phyloP scores from a whole-genome alignment of 2,888 invertebrate species.

The Drosophila pseudotalamancana region DNA sequence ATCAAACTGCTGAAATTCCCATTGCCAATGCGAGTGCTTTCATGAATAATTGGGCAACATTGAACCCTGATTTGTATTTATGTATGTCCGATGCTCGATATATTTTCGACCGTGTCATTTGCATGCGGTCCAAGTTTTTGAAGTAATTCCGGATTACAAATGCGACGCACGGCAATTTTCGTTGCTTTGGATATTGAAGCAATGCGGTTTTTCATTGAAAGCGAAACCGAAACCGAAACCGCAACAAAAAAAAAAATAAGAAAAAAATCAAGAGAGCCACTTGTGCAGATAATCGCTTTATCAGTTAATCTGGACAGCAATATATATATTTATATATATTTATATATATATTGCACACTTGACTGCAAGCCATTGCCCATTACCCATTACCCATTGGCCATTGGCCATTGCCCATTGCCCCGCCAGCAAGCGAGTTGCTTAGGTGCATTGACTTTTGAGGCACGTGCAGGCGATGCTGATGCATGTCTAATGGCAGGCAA shows the following conservation, averaged over 20 bases:
- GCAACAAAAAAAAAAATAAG: slow-evolving; percentile 6
- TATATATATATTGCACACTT: slow-evolving; percentile 39
- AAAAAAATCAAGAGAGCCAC: slow-evolving; percentile 9
- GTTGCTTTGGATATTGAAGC: slow-evolving; percentile 17
- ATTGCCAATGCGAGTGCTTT: slow-evolving; percentile 44
- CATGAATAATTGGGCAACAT: slow-evolving; percentile 45
- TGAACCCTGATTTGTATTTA: slow-evolving; percentile 24
- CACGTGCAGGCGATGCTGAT: slow-evolving; percentile 57
- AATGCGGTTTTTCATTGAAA: slow-evolving; percentile 42
- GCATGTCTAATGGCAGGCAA: slow-evolving; percentile 50
- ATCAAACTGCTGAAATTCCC: slow-evolving; percentile 31
- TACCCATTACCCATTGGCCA: background rate
- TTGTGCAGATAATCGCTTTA: slow-evolving; percentile 34
- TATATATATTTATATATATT: background rate
- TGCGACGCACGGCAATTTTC: slow-evolving; percentile 39
- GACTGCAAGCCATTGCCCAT: slow-evolving; percentile 19
- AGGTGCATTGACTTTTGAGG: slow-evolving; percentile 57
- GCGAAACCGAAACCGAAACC: slow-evolving; percentile 30
- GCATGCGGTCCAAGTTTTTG: slow-evolving; percentile 40
- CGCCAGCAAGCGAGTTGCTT: background rate
- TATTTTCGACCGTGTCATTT: slow-evolving; percentile 30
- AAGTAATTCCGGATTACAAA: slow-evolving; percentile 45
- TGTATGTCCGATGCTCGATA: slow-evolving; percentile 23
- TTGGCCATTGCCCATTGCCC: slow-evolving; percentile 13
- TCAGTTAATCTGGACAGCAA: slow-evolving; percentile 26